These are phyloP conservation scores for Crotalus helleri DNA, from an alignment of 2,113 vertebrate species.

Conservation along the genomic window DNA sequence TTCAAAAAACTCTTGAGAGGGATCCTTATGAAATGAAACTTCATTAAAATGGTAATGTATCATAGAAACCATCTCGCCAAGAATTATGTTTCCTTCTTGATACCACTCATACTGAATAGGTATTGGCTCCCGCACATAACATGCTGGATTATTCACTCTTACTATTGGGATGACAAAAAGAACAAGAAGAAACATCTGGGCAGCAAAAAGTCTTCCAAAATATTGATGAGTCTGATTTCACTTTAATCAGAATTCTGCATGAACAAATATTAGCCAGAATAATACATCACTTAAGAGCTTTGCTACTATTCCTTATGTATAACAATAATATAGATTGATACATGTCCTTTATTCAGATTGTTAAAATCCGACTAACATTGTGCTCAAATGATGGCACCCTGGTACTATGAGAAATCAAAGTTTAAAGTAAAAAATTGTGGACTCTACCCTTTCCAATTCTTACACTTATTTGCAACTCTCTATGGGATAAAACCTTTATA, in stretches of 20 bases:
- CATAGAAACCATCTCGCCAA: neutral
- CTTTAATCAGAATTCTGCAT: neutral
- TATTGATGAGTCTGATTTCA: neutral
- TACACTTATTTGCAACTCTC: neutral
- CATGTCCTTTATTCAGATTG: neutral
- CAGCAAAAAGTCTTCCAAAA: neutral
- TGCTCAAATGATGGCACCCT: neutral
- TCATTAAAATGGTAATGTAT: neutral
- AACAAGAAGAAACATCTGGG: neutral
- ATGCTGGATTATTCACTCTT: neutral
- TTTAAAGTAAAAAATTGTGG: neutral
- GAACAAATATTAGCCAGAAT: neutral
- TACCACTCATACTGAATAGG: neutral
- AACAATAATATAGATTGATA: neutral
- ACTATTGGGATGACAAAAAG: neutral
- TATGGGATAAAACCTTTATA: neutral
- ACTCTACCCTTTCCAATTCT: neutral
- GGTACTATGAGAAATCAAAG: neutral
- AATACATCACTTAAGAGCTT: neutral
- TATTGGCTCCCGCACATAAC: neutral
- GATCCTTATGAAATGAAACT: neutral
- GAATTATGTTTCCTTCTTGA: neutral
- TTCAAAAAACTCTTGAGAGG: neutral
- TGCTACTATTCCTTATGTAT: neutral
- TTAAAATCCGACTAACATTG: neutral